These are phyloP conservation scores for Petrocephalus sullivani DNA, from an alignment of 2,797 vertebrate genomes.

Conservation along the genomic window DNA sequence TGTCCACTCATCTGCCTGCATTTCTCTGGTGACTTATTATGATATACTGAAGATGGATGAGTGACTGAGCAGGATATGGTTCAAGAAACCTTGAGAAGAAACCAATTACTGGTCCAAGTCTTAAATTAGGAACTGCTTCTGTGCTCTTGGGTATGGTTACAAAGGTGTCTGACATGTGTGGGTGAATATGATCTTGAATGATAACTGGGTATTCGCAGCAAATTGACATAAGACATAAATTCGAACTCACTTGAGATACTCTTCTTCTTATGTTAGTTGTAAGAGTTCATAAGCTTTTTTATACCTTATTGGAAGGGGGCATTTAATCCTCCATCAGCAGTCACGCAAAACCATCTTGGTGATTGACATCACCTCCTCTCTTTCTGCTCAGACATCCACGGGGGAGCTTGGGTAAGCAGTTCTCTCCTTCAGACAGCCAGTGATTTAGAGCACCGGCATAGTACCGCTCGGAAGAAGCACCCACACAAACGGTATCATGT, in stretches of 20 bases:
- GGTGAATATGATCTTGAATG: neutral
- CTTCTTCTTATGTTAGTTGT: neutral
- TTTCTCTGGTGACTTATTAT: neutral
- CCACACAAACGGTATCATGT: neutral
- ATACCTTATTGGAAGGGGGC: neutral
- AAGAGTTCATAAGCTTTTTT: neutral
- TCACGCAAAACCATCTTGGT: neutral
- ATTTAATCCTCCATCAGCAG: neutral
- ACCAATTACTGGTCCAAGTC: neutral
- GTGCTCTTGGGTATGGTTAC: neutral
- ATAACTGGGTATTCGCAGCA: neutral
- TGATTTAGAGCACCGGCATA: neutral
- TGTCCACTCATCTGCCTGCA: neutral
- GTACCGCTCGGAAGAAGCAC: too few relatives aligned
- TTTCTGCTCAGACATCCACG: neutral
- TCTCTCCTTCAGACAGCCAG: neutral
- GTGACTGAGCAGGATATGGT: neutral
- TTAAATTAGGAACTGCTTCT: neutral
- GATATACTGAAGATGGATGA: neutral
- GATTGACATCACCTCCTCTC: neutral
- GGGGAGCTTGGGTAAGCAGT: constrained; percentile 14
- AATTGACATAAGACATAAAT: neutral
- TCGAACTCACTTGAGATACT: neutral
- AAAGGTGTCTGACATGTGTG: neutral
- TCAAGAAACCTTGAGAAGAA: neutral